Evolutionary conservation across 2,797 vertebrate species (phyloP).

Genomic region (Lophius americanus): DNA sequence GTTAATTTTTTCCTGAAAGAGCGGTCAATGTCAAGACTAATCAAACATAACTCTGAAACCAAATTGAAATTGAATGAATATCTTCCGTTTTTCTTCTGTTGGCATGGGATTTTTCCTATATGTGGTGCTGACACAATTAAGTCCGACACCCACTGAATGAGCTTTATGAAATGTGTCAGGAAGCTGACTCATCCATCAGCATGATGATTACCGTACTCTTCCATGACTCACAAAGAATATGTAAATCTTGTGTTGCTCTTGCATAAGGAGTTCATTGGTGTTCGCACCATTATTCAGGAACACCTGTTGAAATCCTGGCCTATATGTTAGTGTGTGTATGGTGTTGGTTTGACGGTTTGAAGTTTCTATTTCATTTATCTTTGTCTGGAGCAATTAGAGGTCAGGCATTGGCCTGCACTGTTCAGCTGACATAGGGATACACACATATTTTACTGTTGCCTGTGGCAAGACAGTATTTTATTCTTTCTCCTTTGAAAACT

Average conservation of each 20-base stretch:
- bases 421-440: slow-evolving; percentile 58
- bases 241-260: slow-evolving; percentile 2
- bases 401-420: slow-evolving; percentile 48
- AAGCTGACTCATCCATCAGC: not conserved
- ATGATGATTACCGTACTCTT: not conserved
- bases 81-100: not conserved
- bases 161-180: slow-evolving; percentile 4
- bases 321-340: too few species aligned
- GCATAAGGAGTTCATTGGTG: not conserved
- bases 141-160: slow-evolving; percentile 10
- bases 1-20: too few species aligned
- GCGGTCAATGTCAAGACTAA: not conserved
- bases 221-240: not conserved
- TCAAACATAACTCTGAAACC: not conserved
- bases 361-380: too few species aligned
- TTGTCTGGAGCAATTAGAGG: slow-evolving; percentile 56
- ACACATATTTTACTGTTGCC: slow-evolving; percentile 79
- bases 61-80: not conserved
- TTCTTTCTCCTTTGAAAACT: slow-evolving; percentile 59
- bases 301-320: too few species aligned
- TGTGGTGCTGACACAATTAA: not conserved
- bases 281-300: too few species aligned
- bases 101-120: slow-evolving; percentile 7
- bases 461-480: slow-evolving; percentile 75
- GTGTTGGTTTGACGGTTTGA: too few species aligned